Conservation (phyloP, 2,113 vertebrate genomes). For the Fulmarus glacialis region DNA sequence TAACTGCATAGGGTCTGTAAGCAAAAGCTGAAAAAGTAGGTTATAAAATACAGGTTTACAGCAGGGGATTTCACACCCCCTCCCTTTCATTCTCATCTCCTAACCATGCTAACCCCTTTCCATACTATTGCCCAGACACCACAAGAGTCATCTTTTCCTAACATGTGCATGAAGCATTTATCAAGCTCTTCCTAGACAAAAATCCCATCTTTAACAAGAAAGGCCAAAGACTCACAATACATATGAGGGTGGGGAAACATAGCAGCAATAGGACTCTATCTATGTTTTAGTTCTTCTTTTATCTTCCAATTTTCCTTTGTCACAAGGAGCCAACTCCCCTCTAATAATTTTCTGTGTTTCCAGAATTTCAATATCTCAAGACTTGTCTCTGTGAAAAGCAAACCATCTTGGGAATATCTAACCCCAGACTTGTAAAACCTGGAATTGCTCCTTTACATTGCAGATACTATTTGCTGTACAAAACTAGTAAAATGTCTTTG, state of each 20-base stretch:
- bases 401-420: background rate
- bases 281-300: background rate
- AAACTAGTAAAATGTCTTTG: background rate
- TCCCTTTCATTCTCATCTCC: background rate
- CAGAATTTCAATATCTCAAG: background rate
- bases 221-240: background rate
- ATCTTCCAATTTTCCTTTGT: background rate
- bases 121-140: background rate
- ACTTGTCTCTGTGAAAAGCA: background rate
- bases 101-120: background rate
- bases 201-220: background rate
- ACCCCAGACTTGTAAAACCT: background rate
- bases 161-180: background rate
- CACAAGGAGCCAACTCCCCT: background rate
- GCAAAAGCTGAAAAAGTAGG: background rate
- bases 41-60: background rate
- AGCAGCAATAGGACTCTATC: background rate
- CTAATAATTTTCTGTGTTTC: background rate
- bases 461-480: background rate
- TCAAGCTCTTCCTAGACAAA: background rate
- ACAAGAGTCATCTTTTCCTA: background rate
- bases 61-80: accelerated
- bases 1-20: background rate
- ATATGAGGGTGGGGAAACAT: background rate
- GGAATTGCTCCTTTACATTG: background rate